Base-by-base conservation (phyloP, 2,113 vertebrate species). In the Aleadryas rufinucha region DNA sequence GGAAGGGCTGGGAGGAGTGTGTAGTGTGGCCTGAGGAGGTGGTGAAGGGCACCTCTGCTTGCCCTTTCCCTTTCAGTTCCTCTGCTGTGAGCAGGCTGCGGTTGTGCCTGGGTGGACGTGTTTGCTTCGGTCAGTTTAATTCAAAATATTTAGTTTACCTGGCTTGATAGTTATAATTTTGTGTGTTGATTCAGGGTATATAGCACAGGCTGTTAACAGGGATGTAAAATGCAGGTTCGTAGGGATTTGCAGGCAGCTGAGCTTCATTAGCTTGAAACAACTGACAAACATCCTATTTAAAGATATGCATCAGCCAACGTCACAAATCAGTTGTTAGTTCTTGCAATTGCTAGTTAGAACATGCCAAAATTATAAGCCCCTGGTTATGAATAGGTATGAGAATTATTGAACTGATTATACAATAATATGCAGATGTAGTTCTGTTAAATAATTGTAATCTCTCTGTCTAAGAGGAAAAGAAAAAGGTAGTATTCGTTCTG, bases 191-290 rank as follows among this genome's bases (percentile, higher is more conserved):
- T 75, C 28, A 28, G 61, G 6, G 28, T 15, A 14, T 15, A 14
- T 3, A 45, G 56, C 63, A 45, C 50, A 70, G 83, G 8, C 60
- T 75, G 77, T 72, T 84, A 59, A 64, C 23, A 19, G 1, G 7
- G 52, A 77, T 60, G n/a, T 33, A 47, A 70, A 87, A 72, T 31
- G 60, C 47, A 77, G 77, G 49, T n/a, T 94, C 1, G 0, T 8
- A 24, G 69, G 68, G 81, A 64, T 94, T 57, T 89, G 57, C 28
- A 59, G 61, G 70, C 89, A 91, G 77, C 76, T 84, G 56, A n/a
- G 39, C 52, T 90, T 49, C 41, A 39, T 85, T 61, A 70, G 64
- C 71, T 74, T 84, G 77, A 75, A 95, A 56, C 47, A 26, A 71
- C 57, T 59, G 78, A 69, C 66, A 61, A 83, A 12, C n/a, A 53